Evolutionary conservation across 2,888 invertebrate genomes (phyloP).

Genomic region (Shargacucullia verbasci): DNA sequence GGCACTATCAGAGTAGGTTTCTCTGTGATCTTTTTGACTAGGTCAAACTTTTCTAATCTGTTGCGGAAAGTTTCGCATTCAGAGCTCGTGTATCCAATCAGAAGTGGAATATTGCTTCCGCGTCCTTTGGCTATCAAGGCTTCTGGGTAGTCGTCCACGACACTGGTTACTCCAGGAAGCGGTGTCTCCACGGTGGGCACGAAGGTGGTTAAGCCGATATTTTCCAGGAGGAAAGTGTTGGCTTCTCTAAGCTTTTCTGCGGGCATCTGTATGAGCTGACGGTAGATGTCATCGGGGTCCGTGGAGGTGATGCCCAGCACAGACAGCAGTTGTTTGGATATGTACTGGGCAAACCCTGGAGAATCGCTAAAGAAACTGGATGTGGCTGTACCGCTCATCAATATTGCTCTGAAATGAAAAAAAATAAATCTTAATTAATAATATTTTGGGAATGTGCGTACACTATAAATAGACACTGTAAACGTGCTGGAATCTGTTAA

Average conservation of each 20-base stretch:
- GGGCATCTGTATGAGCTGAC: conserved; percentile 68
- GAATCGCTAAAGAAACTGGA: conserved; percentile 71
- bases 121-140: conserved; percentile 67
- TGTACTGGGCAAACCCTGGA: conserved; percentile 67
- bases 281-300: conserved; percentile 70
- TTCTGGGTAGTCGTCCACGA: conserved; percentile 78
- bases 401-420: conserved; percentile 70
- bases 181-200: conserved; percentile 75
- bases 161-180: conserved; percentile 70
- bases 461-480: no score
- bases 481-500: no score
- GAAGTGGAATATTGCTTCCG: conserved; percentile 73
- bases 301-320: conserved; percentile 81
- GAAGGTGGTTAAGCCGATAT: conserved; percentile 72
- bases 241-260: conserved; percentile 70
- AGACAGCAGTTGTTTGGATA: conserved; percentile 67
- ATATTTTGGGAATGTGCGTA: no score
- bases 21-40: conserved; percentile 60
- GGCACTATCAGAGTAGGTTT: conserved; percentile 67
- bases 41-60: conserved; percentile 68
- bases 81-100: conserved; percentile 75
- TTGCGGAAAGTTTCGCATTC: conserved; percentile 78
- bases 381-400: conserved; percentile 77
- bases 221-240: conserved; percentile 67
- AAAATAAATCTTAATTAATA: background rate